Evolutionary conservation across 2,113 vertebrate genomes (phyloP), one percentile per base, ranked within the genome.

Genomic region (Saiga tatarica): DNA sequence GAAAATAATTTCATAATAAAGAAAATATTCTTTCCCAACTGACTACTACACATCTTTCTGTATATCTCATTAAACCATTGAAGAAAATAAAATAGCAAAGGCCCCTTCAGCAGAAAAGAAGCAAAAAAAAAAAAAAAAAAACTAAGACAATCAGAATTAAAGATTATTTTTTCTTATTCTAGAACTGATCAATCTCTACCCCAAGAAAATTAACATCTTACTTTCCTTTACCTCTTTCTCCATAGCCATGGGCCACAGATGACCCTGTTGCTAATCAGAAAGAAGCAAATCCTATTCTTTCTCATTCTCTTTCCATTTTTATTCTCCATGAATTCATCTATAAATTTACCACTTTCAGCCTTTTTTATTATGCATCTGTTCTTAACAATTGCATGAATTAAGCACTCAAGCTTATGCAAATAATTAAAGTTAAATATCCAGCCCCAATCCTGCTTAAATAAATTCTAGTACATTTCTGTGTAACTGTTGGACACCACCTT

Each of bases 1-100:
- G 36, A 95, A 81, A 96, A 94, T 87, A 87, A 90, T 81, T 74
- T 87, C 53, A 53, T 90, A 85, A 97, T 71, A 81, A 91, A 87
- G 53, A 39, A 59, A 52, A 74, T 28, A 28, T 53, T 16, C 4
- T 62, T 67, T 13, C 23, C 33, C 36, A 89, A 82, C 9, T 26
- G 16, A 86, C 17, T 78, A 82, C 81, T 23, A 92, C 3, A 55
- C n/a, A 4, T 33, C 33, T 47, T 90, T 87, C 45, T 36, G 25
- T 91, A 85, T 94, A 91, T 57, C 4, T 71, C 21, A 89, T 28
- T 64, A 60, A 95, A 86, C 2, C 14, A 33, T 23, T 57, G 12
- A 89, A 78, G 25, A 85, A 94, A 79, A 74, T 84, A 45, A 79
- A 21, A 79, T 25, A 88, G 9, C 17, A 85, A 79, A 91, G 17